Base-by-base conservation (phyloP, 2,888 invertebrate genomes). In the Sericinus montela region DNA sequence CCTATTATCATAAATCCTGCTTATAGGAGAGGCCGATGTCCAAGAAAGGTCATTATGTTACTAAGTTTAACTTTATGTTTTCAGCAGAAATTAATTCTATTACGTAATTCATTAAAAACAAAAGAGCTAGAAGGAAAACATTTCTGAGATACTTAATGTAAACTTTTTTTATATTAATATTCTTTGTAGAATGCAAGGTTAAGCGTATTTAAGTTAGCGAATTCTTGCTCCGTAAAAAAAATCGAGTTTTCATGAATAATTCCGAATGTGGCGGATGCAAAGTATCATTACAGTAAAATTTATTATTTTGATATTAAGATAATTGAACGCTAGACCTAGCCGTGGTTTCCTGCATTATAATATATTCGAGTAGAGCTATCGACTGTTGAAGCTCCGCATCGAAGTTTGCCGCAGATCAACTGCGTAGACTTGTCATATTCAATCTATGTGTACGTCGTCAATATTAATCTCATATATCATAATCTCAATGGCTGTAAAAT, bases 281-380 rank as follows among this genome's bases (percentile, higher is more conserved):
- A 84, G 78, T 78, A 78, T 83, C 79, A 80, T 84, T 83, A 80
- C 67, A 70, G 69, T 67, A 72, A 70, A 81, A 86, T 84, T 82
- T 85, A 85, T 81, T 80, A 83, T 81, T 84, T 85, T 78, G 67
- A 74, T n/a, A n/a, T n/a, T n/a, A 84, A 80, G 83, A 86, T 85
- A 86, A 87, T 84, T 79, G 81, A 76, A 73, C 72, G 71, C 69
- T 76, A 73, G 77, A 71, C 71, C 67, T 65, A 74, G 65, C 81
- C 81, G 83, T 85, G 86, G 85, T 85, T 86, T 87, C 87, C 86
- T 85, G 81, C 72, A 72, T 77, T 51, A 68, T 85, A 86, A 86
- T 85, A 72, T 85, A 86, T 86, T 80, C 84, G 62, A 71, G 68
- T 65, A 68, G 71, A 74, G 72, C 72, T 60, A 59, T 55, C 58